Conservation (phyloP, 2,113 vertebrate genomes). For the Pithys albifrons region DNA sequence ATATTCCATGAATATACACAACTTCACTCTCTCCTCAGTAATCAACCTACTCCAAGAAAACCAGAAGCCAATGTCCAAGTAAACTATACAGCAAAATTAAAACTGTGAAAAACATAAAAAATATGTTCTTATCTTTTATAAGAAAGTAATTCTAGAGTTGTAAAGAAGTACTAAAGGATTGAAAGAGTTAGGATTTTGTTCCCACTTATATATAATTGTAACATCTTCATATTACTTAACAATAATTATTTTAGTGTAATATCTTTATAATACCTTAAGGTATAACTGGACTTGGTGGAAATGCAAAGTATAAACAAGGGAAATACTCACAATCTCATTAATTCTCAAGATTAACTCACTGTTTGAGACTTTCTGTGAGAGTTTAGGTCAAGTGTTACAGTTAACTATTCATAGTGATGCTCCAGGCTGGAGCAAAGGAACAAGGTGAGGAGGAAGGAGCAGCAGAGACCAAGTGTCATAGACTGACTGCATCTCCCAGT, state of each 20-base stretch:
- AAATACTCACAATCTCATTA: not conserved
- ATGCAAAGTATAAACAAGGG: not conserved
- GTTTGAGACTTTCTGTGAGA: not conserved
- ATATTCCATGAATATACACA: not conserved
- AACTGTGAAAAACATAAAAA: not conserved
- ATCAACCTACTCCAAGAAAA: not conserved
- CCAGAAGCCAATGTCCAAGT: not conserved
- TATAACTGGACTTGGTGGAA: not conserved
- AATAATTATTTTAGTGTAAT: not conserved
- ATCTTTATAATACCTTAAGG: not conserved
- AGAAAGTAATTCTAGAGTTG: not conserved
- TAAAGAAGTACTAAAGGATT: not conserved
- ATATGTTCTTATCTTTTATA: not conserved
- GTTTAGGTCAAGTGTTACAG: not conserved
- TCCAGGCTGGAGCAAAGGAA: not conserved
- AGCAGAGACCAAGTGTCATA: not conserved
- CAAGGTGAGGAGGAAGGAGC: not conserved
- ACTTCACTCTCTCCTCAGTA: not conserved
- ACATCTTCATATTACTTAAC: not conserved
- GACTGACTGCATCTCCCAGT: accelerated
- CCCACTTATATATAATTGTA: not conserved
- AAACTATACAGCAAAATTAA: not conserved
- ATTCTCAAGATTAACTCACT: not conserved
- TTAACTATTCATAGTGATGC: not conserved
- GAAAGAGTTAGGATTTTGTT: accelerated